Conservation (phyloP, 2,888 invertebrate genomes). For the Nomada lathburiana region DNA sequence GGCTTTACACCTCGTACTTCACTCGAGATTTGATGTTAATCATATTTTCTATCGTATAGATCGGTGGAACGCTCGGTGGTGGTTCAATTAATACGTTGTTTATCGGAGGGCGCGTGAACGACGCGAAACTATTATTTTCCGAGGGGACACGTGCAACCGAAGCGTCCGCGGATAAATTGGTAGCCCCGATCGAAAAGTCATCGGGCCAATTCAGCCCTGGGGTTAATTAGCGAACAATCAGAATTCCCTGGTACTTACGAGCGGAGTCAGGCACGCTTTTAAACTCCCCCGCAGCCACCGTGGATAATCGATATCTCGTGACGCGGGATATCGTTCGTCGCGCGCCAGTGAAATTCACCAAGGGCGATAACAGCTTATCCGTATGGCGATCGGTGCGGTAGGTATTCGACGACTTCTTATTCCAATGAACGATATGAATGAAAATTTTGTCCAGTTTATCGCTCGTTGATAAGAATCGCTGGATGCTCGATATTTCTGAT, state of each 20-base stretch:
- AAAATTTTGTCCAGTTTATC: not conserved
- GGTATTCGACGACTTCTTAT: not conserved
- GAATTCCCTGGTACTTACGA: constrained; percentile 43
- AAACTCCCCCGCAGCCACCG: not conserved
- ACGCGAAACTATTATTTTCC: constrained; percentile 36
- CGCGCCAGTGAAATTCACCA: constrained; percentile 4
- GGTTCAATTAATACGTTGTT: constrained; percentile 16
- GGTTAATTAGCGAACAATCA: constrained; percentile 60
- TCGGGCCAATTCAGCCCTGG: constrained; percentile 43
- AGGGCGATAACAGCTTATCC: constrained; percentile 17
- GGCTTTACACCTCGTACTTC: too few species aligned
- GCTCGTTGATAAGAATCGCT: not conserved
- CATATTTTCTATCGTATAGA: constrained; percentile 12
- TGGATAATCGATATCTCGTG: constrained; percentile 51
- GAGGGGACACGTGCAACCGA: not conserved
- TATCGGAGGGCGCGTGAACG: constrained; percentile 15
- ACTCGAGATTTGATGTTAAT: constrained; percentile 6
- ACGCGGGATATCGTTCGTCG: not conserved
- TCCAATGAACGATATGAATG: not conserved
- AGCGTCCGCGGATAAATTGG: constrained; percentile 31
- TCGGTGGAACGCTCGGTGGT: not conserved
- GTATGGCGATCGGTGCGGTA: not conserved
- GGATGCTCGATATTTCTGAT: too few species aligned
- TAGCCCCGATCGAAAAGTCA: constrained; percentile 42
- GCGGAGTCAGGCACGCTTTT: constrained; percentile 35